Evolutionary conservation across 2,797 vertebrate species (phyloP).

Genomic region (Lagocephalus sceleratus): DNA sequence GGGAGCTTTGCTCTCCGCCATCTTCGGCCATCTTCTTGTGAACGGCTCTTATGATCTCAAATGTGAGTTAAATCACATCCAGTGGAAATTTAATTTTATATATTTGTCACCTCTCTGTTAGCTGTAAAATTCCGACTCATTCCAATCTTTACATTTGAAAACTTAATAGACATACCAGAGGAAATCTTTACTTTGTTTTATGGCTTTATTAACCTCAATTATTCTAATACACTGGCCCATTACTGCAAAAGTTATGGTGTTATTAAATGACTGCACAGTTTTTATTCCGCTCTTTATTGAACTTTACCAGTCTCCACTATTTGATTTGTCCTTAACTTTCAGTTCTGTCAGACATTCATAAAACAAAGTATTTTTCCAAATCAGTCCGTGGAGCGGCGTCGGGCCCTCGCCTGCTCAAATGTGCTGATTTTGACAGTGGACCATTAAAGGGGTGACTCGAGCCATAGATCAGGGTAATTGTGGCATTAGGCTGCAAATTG

Average conservation of each 20-base stretch:
- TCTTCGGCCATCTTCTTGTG: too few species aligned
- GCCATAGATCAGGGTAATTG: conserved; percentile 93
- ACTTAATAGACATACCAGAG: too few species aligned
- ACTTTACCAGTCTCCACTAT: conserved; percentile 10
- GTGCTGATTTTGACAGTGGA: conserved; percentile 86
- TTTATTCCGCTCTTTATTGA: conserved; percentile 4
- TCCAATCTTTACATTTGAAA: too few species aligned
- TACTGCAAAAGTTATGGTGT: conserved; percentile 9
- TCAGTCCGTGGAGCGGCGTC: conserved; percentile 83
- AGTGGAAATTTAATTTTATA: too few species aligned
- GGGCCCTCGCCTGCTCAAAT: conserved; percentile 76
- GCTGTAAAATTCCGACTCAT: too few species aligned
- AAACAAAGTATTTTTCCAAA: conserved; percentile 67
- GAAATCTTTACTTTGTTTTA: conserved; percentile 14
- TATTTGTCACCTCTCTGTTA: too few species aligned
- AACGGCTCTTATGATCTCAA: conserved; percentile 2
- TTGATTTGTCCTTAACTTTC: conserved; percentile 18
- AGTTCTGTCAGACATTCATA: not conserved
- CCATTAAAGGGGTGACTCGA: conserved; percentile 84
- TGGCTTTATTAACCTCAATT: conserved; percentile 15
- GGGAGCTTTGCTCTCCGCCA: conserved; percentile 18
- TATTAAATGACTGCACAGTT: conserved; percentile 5
- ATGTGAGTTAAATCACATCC: not conserved
- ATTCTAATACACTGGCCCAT: conserved; percentile 1
- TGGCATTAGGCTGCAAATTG: conserved; percentile 92